phyloP scores from a whole-genome alignment of 2,888 invertebrate genomes.

The Tuta absoluta region DNA sequence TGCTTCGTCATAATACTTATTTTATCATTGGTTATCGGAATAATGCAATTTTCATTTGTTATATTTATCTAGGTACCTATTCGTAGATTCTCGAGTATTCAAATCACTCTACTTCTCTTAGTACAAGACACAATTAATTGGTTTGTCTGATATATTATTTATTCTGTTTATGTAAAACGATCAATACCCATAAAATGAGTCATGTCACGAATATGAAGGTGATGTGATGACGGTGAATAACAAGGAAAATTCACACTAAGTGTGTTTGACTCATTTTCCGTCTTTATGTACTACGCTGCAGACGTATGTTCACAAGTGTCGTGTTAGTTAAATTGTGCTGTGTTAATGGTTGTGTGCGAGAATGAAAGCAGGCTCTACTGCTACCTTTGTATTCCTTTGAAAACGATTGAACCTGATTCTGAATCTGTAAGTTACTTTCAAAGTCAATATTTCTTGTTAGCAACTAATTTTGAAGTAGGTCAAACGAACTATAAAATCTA shows the following conservation, averaged over 20 bases:
- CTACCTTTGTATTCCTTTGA: slow-evolving; percentile 11
- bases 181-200: slow-evolving; percentile 8
- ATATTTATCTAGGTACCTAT: too few species aligned
- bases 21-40: too few species aligned
- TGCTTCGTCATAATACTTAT: too few species aligned
- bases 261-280: slow-evolving; percentile 14
- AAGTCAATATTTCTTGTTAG: background rate
- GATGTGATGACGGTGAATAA: slow-evolving; percentile 17
- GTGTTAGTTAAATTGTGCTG: background rate
- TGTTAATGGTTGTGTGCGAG: slow-evolving; percentile 19
- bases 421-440: background rate
- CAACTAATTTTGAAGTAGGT: background rate
- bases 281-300: background rate
- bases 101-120: too few species aligned
- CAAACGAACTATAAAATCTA: background rate
- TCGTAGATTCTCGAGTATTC: too few species aligned
- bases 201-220: slow-evolving; percentile 10
- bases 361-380: background rate
- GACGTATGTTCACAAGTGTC: slow-evolving; percentile 8
- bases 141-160: background rate
- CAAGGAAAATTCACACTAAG: slow-evolving; percentile 12
- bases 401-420: background rate
- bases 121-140: too few species aligned
- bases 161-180: background rate
- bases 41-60: too few species aligned